These are phyloP conservation scores for Chaetogeoica ovagalla DNA, from an alignment of 2,888 invertebrate genomes.

Conservation along the genomic window DNA sequence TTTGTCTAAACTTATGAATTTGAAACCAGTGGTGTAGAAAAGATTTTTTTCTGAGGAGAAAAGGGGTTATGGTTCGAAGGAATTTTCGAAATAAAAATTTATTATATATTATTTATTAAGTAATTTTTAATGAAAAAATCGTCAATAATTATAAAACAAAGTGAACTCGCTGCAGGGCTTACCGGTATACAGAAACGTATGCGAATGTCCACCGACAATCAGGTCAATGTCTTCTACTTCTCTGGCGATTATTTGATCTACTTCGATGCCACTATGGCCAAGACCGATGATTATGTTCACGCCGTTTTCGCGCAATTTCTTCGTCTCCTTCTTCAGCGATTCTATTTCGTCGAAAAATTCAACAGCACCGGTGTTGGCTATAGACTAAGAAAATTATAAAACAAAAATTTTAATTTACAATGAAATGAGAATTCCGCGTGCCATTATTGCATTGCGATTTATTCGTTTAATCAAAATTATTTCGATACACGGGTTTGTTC, in stretches of 20 bases:
- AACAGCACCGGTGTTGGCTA: slow-evolving; percentile 62
- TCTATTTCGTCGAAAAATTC: slow-evolving; percentile 71
- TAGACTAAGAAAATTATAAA: slow-evolving; percentile 54
- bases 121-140: no score
- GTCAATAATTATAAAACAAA: no score
- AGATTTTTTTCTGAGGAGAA: no score
- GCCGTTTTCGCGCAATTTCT: slow-evolving; percentile 67
- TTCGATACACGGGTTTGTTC: no score
- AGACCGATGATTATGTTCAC: slow-evolving; percentile 82
- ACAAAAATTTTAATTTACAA: not conserved
- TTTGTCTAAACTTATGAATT: no score
- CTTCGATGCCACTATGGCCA: slow-evolving; percentile 83
- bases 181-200: slow-evolving; percentile 77
- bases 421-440: not conserved
- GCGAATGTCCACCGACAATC: slow-evolving; percentile 88
- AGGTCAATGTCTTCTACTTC: slow-evolving; percentile 81
- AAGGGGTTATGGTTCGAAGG: no score
- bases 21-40: no score
- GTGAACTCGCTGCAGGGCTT: not conserved
- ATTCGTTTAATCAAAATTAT: no score
- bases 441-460: no score
- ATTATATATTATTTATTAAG: no score
- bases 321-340: slow-evolving; percentile 70
- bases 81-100: no score
- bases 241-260: slow-evolving; percentile 76